Base-by-base conservation (phyloP, 1,140 invertebrate species). In the Anthonomus grandis region DNA sequence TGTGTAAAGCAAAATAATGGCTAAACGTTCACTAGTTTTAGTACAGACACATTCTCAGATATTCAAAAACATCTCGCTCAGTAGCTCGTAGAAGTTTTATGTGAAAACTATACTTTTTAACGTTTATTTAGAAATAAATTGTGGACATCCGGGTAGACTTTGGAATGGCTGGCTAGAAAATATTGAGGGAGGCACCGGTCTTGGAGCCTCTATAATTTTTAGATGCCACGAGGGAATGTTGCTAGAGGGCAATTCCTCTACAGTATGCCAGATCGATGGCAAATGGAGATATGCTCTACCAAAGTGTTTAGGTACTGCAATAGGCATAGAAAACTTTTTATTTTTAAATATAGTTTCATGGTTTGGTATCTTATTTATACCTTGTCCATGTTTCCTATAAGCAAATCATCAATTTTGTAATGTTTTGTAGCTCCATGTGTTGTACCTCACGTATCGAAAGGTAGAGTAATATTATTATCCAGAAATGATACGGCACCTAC, bases 111-210 rank as follows among this genome's bases (percentile, higher is more conserved):
- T n/a, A n/a, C n/a, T n/a, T n/a, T 36, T 37, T n/a, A 23, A n/a
- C 3, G 17, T 74, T 12, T 54, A 44, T 23, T 13, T 69, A 89
- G 95, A 97, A 78, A 97, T 98, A 66, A 91, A 96, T 76, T 98
- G 95, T 73, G 91, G 92, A 1, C 84, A 87, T 63, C 92, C 93
- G 0, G 92, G 92, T 3, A 81, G 85, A 17, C 78, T 98, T 1
- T 91, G 90, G 79, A 97, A 98, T 71, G 95, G 95, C 5, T 97
- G 93, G 87, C 80, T 98, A 51, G 93, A 97, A 74, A 95, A 95
- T 65, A 90, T 91, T 45, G 90, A 92, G 62, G 81, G 84, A 10
- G 91, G 91, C 17, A 95, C 93, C 4, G 90, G 86, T 0, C 79
- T 95, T 18, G 94, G 93, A 0, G 87, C 92, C 0, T 93, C 90